phyloP scores from a whole-genome alignment of 2,797 vertebrate species.

The Octomys mimax region DNA sequence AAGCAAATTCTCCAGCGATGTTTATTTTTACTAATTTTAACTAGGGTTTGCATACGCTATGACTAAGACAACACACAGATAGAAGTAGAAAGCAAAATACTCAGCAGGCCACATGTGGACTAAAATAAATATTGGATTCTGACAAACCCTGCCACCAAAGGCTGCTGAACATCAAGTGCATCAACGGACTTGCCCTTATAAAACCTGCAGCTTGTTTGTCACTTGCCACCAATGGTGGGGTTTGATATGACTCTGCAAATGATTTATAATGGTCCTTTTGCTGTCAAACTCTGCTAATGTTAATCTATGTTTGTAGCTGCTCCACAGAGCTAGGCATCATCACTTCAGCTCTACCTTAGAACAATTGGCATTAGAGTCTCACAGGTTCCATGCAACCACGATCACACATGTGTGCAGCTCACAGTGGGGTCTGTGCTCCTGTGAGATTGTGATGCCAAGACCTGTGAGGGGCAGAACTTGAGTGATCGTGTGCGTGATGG shows the following conservation, averaged over 20 bases:
- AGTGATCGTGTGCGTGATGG: background rate
- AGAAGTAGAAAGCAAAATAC: background rate
- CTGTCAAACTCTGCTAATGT: background rate
- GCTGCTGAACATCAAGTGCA: background rate
- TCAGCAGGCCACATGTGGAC: background rate
- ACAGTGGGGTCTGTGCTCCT: background rate
- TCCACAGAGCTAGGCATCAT: background rate
- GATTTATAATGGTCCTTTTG: background rate
- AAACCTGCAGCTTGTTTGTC: background rate
- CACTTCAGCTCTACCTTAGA: background rate
- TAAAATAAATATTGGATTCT: background rate
- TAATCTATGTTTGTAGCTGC: background rate
- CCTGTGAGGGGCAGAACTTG: background rate
- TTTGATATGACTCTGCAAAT: background rate
- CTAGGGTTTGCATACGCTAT: background rate
- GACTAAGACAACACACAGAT: background rate
- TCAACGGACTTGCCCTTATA: background rate
- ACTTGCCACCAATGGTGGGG: background rate
- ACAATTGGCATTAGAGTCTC: background rate
- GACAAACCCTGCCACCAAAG: background rate
- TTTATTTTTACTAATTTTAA: background rate
- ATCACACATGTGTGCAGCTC: background rate
- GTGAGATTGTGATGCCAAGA: background rate
- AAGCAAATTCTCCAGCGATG: background rate
- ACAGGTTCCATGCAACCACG: background rate